Conservation (phyloP, 2,797 vertebrate genomes). For the Urosaurus nigricauda region DNA sequence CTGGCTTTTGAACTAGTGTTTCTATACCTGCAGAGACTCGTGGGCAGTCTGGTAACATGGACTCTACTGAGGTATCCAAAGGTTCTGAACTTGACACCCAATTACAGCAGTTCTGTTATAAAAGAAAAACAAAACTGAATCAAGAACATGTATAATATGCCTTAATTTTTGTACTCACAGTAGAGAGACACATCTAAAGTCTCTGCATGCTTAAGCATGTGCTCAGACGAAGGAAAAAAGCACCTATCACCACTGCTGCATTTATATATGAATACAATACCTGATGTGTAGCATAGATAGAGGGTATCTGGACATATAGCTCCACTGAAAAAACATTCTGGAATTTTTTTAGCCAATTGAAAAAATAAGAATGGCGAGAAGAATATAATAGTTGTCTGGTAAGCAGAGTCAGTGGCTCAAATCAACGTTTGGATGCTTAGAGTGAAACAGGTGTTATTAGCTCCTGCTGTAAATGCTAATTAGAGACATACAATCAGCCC, state of each 20-base stretch:
- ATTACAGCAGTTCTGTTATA: slow-evolving; percentile 92
- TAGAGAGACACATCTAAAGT: neutral
- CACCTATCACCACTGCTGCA: neutral
- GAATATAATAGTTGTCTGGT: no score
- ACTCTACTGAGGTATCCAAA: slow-evolving; percentile 90
- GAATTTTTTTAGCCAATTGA: neutral
- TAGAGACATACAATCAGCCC: neutral
- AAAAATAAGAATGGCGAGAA: neutral
- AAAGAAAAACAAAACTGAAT: slow-evolving; percentile 51
- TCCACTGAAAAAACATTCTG: neutral
- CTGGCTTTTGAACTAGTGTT: neutral
- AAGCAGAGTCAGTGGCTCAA: neutral
- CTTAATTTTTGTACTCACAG: neutral
- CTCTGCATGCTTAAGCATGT: neutral
- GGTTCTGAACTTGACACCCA: slow-evolving; percentile 97
- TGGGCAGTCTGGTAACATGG: slow-evolving; percentile 95
- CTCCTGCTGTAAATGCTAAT: neutral
- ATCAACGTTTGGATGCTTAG: neutral
- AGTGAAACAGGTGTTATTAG: neutral
- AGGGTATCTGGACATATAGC: neutral
- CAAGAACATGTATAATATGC: neutral
- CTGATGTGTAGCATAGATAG: neutral
- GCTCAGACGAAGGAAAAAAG: neutral
- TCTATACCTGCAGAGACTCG: slow-evolving; percentile 94
- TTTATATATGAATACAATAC: neutral